Evolutionary conservation across 2,797 vertebrate genomes (phyloP).

Genomic region (Hafferia zeledoni): DNA sequence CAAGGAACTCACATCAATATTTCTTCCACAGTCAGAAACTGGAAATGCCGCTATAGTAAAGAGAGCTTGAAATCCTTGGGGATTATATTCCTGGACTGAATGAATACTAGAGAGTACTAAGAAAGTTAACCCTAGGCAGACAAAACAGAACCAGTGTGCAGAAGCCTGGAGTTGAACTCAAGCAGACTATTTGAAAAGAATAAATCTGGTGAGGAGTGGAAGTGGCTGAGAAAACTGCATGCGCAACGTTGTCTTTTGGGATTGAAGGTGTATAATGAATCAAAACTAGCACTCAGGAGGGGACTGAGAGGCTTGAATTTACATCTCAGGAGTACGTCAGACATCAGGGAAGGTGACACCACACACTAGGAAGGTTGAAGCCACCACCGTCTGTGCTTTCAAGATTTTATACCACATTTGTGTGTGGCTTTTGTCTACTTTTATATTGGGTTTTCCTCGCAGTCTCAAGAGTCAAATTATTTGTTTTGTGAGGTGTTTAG

Average conservation of each 20-base stretch:
- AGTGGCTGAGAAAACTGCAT: background rate
- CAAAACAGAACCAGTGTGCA: background rate
- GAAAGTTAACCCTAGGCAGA: conserved; percentile 11
- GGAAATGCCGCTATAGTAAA: conserved; percentile 61
- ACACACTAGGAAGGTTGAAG: background rate
- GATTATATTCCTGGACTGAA: conserved; percentile 41
- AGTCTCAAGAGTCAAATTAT: background rate
- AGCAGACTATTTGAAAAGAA: background rate
- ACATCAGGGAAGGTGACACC: background rate
- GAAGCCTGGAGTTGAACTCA: background rate
- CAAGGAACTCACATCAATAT: conserved; percentile 75
- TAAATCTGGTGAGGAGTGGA: background rate
- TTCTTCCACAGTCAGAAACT: conserved; percentile 73
- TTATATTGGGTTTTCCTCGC: background rate
- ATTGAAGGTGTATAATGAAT: background rate
- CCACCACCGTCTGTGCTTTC: background rate
- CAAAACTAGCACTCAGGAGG: background rate
- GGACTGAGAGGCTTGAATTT: background rate
- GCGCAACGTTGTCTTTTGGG: background rate
- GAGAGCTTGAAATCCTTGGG: conserved; percentile 53
- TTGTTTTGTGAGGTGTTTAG: background rate
- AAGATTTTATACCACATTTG: background rate
- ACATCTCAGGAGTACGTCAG: background rate
- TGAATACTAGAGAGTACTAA: background rate
- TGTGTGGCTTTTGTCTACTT: background rate